A percentile compares a stretch with the other conserved stretches of the same genome.
Conservation (phyloP, 2,888 invertebrate genomes). For the Lottia gigantea region DNA sequence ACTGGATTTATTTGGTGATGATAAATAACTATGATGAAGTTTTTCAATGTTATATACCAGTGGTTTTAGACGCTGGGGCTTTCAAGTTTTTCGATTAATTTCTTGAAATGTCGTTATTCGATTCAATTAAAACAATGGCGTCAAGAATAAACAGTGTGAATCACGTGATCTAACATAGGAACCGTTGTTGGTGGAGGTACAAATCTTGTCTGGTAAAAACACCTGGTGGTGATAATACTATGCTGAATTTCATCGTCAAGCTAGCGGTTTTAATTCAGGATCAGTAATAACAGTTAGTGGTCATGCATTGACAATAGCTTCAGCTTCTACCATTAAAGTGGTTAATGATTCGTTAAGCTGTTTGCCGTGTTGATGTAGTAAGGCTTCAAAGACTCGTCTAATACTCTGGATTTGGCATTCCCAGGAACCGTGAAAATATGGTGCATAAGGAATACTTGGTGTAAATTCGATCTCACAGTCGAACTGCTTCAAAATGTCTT, state of each 20-base stretch:
- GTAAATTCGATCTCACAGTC: slow-evolving; percentile 28
- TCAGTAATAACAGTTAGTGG: slow-evolving; percentile 25
- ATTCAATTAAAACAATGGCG: too few relatives aligned
- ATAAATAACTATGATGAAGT: too few relatives aligned
- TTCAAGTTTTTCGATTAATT: too few relatives aligned
- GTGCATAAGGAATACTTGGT: slow-evolving; percentile 38
- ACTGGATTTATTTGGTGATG: too few relatives aligned
- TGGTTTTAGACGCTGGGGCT: too few relatives aligned
- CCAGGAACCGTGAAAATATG: slow-evolving; percentile 47
- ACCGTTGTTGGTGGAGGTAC: slow-evolving; percentile 25
- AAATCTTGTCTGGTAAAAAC: slow-evolving; percentile 28
- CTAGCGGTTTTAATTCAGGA: slow-evolving; percentile 20
- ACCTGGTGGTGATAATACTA: slow-evolving; percentile 21
- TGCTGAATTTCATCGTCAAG: slow-evolving; percentile 22
- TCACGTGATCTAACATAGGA: too few relatives aligned
- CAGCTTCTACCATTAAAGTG: slow-evolving; percentile 31
- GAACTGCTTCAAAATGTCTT: slow-evolving; percentile 20
- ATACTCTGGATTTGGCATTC: slow-evolving; percentile 44
- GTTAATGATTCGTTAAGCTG: slow-evolving; percentile 27
- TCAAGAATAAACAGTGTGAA: too few relatives aligned
- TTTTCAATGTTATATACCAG: too few relatives aligned
- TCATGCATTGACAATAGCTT: slow-evolving; percentile 31
- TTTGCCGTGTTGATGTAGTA: slow-evolving; percentile 20
- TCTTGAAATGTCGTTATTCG: too few relatives aligned
- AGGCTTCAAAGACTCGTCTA: slow-evolving; percentile 27